Percentiles rank a stretch among this genome's conserved stretches.
Evolutionary conservation across 2,888 invertebrate genomes (phyloP).

Genomic region (Callinectes sapidus): DNA sequence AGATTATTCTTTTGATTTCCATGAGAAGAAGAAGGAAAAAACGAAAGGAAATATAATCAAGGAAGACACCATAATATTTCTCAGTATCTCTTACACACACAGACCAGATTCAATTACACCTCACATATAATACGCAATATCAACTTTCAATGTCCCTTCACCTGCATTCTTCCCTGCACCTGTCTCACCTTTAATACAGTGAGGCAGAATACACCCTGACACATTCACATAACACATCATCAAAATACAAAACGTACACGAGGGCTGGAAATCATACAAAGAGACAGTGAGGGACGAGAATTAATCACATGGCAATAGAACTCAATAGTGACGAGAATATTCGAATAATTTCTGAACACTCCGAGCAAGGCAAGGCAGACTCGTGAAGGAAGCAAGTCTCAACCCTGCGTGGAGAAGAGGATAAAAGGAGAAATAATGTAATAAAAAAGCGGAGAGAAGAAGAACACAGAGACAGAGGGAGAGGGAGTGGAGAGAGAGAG

Average conservation of each 20-base stretch:
- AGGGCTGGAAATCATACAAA: neutral
- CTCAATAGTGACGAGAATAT: neutral
- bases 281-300: neutral
- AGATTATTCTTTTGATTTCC: neutral
- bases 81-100: neutral
- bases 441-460: neutral
- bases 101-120: neutral
- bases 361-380: neutral
- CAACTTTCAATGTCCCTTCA: neutral
- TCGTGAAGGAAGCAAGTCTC: neutral
- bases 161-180: neutral
- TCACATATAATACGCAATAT: neutral
- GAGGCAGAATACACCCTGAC: neutral
- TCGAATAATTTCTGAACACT: neutral
- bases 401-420: neutral
- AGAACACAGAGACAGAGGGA: neutral
- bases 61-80: neutral
- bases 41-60: neutral
- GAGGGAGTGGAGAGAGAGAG: neutral
- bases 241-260: neutral
- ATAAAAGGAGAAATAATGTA: neutral
- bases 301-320: neutral
- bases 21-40: neutral
- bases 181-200: neutral
- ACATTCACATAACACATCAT: neutral